Evolutionary conservation across 2,888 invertebrate genomes (phyloP).

Genomic region (Ormyrus nitidulus): DNA sequence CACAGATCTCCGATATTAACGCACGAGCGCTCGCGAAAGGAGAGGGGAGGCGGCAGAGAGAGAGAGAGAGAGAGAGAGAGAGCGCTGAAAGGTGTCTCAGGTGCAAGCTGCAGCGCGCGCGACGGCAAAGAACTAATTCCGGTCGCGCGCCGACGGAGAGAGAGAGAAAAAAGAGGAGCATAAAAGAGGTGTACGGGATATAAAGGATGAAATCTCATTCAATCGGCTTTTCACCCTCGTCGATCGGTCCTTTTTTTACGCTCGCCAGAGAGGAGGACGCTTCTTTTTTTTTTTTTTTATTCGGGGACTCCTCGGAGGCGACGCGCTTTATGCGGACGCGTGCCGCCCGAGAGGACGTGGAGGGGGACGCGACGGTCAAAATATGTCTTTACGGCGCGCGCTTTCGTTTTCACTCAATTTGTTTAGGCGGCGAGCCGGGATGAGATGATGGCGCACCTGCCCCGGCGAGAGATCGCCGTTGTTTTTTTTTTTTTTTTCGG

Average conservation of each 20-base stretch:
- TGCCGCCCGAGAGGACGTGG: not conserved
- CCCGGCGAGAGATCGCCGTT: not conserved
- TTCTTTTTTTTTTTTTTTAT: constrained; percentile 16
- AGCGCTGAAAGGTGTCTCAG: constrained; percentile 57
- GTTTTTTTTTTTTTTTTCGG: not conserved
- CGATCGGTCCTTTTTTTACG: constrained; percentile 11
- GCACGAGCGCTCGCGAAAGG: constrained; percentile 60
- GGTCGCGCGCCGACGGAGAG: constrained; percentile 27
- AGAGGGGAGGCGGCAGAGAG: constrained; percentile 9
- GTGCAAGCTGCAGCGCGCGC: constrained; percentile 60
- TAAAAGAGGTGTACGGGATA: constrained; percentile 29
- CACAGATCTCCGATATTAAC: constrained; percentile 60
- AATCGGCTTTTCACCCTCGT: constrained; percentile 57
- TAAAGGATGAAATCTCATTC: constrained; percentile 57
- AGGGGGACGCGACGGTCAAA: constrained; percentile 24
- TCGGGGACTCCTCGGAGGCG: not conserved
- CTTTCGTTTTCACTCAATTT: constrained; percentile 50
- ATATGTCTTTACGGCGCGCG: constrained; percentile 29
- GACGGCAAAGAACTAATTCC: constrained; percentile 54
- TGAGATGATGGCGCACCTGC: constrained; percentile 20
- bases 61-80: not conserved
- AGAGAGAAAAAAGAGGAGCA: constrained; percentile 50
- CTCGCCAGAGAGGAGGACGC: not conserved
- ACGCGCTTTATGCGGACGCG: constrained; percentile 11
- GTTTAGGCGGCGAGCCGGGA: constrained; percentile 8